phyloP scores from a whole-genome alignment of 2,113 vertebrate species.

The Taurulus bubalis region DNA sequence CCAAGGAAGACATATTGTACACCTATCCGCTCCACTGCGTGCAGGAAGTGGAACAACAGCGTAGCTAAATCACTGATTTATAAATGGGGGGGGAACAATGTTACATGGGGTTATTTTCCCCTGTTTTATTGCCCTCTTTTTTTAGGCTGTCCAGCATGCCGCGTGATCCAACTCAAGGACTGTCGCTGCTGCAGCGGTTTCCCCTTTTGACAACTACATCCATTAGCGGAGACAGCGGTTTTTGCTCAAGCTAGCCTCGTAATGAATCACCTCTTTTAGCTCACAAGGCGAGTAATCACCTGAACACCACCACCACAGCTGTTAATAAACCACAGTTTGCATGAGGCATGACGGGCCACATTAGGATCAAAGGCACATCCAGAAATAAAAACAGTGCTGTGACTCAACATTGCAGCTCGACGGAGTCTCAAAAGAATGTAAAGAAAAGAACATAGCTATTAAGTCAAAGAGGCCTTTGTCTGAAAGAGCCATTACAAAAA shows the following conservation, averaged over 20 bases:
- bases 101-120: neutral
- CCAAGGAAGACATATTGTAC: constrained; percentile 51
- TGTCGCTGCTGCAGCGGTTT: constrained; percentile 47
- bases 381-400: constrained; percentile 10
- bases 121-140: neutral
- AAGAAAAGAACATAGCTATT: neutral
- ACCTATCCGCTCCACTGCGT: constrained; percentile 47
- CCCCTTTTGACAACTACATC: constrained; percentile 51
- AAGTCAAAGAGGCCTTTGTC: neutral
- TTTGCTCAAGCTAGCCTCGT: constrained; percentile 22
- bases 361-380: constrained; percentile 23
- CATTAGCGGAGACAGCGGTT: constrained; percentile 64
- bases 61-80: constrained; percentile 51
- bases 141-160: neutral
- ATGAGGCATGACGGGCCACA: constrained; percentile 35
- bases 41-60: constrained; percentile 69
- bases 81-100: constrained; percentile 36
- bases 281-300: constrained; percentile 49
- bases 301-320: constrained; percentile 45
- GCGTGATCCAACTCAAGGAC: constrained; percentile 15
- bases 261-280: constrained; percentile 59
- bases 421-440: neutral
- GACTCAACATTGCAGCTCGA: constrained; percentile 20
- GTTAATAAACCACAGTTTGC: constrained; percentile 50
- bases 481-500: constrained; percentile 4